phyloP scores from a whole-genome alignment of 1,140 invertebrate species.

The Heliconius hermathena region DNA sequence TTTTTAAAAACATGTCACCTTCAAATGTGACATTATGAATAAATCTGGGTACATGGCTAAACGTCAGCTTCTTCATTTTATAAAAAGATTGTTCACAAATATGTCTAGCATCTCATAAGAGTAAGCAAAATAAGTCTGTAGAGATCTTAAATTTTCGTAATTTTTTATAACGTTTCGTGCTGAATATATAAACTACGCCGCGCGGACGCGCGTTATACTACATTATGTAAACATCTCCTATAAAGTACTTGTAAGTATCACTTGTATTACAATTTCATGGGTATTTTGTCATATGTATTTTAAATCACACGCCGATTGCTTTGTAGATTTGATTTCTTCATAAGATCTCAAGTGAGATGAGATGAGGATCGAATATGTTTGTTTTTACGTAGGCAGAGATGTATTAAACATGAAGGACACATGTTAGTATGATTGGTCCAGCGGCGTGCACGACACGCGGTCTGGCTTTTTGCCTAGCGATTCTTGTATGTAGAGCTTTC shows the following conservation, averaged over 20 bases:
- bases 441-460: conserved; percentile 27
- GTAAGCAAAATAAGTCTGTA: no score
- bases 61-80: no score
- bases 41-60: no score
- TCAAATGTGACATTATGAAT: no score
- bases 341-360: conserved; percentile 17
- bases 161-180: no score
- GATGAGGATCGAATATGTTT: conserved; percentile 20
- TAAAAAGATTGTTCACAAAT: neutral
- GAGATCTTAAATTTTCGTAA: no score
- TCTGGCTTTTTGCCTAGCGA: conserved; percentile 29
- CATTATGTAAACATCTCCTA: neutral
- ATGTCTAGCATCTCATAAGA: neutral
- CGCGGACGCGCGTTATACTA: neutral
- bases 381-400: conserved; percentile 2
- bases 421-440: conserved; percentile 26
- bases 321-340: conserved; percentile 18
- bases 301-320: neutral
- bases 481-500: conserved; percentile 11
- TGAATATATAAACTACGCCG: no score
- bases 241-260: neutral
- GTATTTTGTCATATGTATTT: neutral
- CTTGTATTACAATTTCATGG: neutral
- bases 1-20: no score
- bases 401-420: conserved; percentile 32